These are phyloP conservation scores for Elgonia sp. DNA, from an alignment of 2,888 invertebrate genomes.

Conservation along the genomic window DNA sequence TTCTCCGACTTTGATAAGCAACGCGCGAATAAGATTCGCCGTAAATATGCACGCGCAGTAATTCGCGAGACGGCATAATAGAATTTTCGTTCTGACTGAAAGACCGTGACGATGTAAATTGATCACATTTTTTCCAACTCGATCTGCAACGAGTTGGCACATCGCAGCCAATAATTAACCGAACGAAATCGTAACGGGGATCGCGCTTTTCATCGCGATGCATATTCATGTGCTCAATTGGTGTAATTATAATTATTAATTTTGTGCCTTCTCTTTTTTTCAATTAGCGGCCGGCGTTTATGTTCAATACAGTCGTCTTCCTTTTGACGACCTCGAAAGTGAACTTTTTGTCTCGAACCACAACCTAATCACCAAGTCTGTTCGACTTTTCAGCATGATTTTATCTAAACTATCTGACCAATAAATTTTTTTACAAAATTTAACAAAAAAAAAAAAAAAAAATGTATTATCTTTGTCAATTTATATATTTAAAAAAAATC, in stretches of 20 bases:
- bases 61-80: conserved; percentile 66
- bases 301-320: background rate
- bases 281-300: background rate
- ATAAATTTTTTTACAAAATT: no score
- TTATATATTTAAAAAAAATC: no score
- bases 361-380: background rate
- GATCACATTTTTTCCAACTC: conserved; percentile 66
- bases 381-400: background rate
- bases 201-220: conserved; percentile 53
- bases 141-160: conserved; percentile 64
- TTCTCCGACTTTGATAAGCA: conserved; percentile 64
- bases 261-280: conserved; percentile 34
- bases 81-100: conserved; percentile 72
- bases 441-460: no score
- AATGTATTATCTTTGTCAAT: no score
- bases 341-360: conserved; percentile 9
- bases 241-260: conserved; percentile 49
- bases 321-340: conserved; percentile 37
- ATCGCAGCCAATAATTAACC: conserved; percentile 60
- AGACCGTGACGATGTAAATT: conserved; percentile 74
- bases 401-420: background rate
- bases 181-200: conserved; percentile 62
- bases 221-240: conserved; percentile 57
- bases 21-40: conserved; percentile 65
- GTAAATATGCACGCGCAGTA: conserved; percentile 67